Evolutionary conservation across 2,888 invertebrate species (phyloP).

Genomic region (Pterostichus niger): DNA sequence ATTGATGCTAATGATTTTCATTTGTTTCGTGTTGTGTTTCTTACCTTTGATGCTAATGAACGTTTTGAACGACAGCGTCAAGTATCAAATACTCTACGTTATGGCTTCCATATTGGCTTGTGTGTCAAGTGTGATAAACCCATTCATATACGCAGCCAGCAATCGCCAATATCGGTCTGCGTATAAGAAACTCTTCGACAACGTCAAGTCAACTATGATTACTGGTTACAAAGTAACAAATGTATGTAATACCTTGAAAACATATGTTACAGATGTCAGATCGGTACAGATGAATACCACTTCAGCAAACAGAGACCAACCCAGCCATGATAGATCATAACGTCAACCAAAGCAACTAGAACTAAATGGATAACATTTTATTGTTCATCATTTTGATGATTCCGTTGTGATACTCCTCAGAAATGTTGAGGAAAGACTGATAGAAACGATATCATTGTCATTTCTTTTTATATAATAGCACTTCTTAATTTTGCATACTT

Average conservation of each 20-base stretch:
- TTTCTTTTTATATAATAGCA: slow-evolving; percentile 38
- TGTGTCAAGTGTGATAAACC: slow-evolving; percentile 94
- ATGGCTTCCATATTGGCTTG: slow-evolving; percentile 92
- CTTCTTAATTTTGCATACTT: slow-evolving; percentile 35
- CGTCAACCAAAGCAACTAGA: slow-evolving; percentile 41
- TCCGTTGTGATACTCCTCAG: slow-evolving; percentile 58
- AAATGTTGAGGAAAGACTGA: slow-evolving; percentile 53
- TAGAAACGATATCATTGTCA: slow-evolving; percentile 36
- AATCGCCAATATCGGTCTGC: slow-evolving; percentile 89
- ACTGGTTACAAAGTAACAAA: slow-evolving; percentile 60
- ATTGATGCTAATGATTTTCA: slow-evolving; percentile 92
- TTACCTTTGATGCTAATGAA: slow-evolving; percentile 93
- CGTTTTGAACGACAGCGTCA: slow-evolving; percentile 89
- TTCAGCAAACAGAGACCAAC: slow-evolving; percentile 54
- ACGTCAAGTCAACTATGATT: slow-evolving; percentile 74
- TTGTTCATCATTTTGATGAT: slow-evolving; percentile 51
- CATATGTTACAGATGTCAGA: slow-evolving; percentile 65
- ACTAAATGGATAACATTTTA: slow-evolving; percentile 29
- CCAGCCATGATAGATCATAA: slow-evolving; percentile 57
- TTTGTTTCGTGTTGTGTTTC: slow-evolving; percentile 92
- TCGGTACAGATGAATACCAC: slow-evolving; percentile 65
- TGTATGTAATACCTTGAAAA: slow-evolving; percentile 69
- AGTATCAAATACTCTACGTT: slow-evolving; percentile 88
- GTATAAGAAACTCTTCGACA: slow-evolving; percentile 79
- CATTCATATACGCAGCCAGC: slow-evolving; percentile 93